phyloP scores from a whole-genome alignment of 2,113 vertebrate genomes.

The Eublepharis macularius region DNA sequence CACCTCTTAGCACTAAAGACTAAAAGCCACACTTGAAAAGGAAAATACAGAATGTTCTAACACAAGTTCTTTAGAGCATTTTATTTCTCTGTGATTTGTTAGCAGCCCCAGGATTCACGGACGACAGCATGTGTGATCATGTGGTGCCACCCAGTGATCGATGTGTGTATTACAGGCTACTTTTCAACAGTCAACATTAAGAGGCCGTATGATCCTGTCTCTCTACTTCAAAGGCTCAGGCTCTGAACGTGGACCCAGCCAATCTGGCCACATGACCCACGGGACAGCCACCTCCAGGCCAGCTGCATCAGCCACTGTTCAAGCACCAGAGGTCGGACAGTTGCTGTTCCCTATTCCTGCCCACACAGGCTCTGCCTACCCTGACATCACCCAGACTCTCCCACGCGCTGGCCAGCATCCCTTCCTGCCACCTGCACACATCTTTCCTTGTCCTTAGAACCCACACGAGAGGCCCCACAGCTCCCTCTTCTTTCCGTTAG shows the following conservation, averaged over 20 bases:
- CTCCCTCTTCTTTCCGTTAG: not conserved
- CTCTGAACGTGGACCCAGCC: no score
- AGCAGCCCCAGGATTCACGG: no score
- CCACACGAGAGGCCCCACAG: not conserved
- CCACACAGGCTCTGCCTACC: not conserved
- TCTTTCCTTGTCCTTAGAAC: not conserved
- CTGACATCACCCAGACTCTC: no score
- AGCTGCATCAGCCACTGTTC: not conserved
- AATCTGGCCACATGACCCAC: no score
- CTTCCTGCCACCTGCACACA: not conserved
- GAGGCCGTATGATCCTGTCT: not conserved
- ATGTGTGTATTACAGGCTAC: not conserved
- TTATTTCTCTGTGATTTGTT: not conserved
- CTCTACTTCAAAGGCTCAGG: no score
- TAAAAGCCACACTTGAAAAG: not conserved
- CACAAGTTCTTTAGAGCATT: not conserved
- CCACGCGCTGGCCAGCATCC: not conserved
- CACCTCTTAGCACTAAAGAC: not conserved
- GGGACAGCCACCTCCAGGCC: no score
- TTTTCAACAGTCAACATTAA: not conserved
- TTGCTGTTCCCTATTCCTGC: not conserved
- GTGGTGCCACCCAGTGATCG: constrained; percentile 4
- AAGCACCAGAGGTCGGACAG: not conserved
- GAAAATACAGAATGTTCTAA: not conserved
- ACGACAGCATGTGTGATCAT: not conserved